Percentiles rank a stretch among this genome's conserved stretches.
phyloP scores from a whole-genome alignment of 2,888 invertebrate genomes.

The Auanema sp. region DNA sequence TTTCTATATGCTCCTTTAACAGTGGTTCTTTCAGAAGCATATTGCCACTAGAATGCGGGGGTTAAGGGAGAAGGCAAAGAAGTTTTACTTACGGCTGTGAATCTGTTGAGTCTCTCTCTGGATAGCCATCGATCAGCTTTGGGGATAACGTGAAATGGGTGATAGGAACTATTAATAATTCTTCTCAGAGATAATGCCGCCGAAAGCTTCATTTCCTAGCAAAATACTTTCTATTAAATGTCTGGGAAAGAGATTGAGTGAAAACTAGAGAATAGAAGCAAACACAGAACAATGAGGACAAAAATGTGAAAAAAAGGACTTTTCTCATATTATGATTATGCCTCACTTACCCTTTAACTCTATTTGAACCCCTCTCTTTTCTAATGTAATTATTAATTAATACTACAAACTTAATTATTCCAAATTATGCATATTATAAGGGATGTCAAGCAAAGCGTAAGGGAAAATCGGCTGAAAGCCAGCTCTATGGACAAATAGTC shows the following conservation, averaged over 20 bases:
- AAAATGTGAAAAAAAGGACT: background rate
- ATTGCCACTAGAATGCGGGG: slow-evolving; percentile 59
- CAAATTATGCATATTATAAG: too few relatives aligned
- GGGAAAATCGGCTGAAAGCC: too few relatives aligned
- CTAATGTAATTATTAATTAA: too few relatives aligned
- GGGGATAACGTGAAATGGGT: slow-evolving; percentile 57
- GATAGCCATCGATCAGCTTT: slow-evolving; percentile 58
- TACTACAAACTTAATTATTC: too few relatives aligned
- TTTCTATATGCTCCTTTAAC: slow-evolving; percentile 51
- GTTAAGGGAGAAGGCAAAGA: slow-evolving; percentile 10
- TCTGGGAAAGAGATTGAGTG: too few relatives aligned
- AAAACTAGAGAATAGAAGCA: too few relatives aligned
- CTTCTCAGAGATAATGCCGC: slow-evolving; percentile 41
- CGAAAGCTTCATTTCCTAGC: slow-evolving; percentile 19
- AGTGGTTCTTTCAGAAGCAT: slow-evolving; percentile 49
- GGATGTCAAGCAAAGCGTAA: too few relatives aligned
- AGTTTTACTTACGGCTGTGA: slow-evolving; percentile 49
- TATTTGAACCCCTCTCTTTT: too few relatives aligned
- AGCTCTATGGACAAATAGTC: background rate
- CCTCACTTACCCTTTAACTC: too few relatives aligned
- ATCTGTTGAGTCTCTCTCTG: slow-evolving; percentile 52
- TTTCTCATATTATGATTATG: too few relatives aligned
- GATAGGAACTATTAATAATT: slow-evolving; percentile 56
- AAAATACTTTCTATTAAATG: too few relatives aligned
- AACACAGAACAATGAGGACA: too few relatives aligned